Base-by-base conservation (phyloP, 2,888 invertebrate species). In the Herminia tarsipennalis region DNA sequence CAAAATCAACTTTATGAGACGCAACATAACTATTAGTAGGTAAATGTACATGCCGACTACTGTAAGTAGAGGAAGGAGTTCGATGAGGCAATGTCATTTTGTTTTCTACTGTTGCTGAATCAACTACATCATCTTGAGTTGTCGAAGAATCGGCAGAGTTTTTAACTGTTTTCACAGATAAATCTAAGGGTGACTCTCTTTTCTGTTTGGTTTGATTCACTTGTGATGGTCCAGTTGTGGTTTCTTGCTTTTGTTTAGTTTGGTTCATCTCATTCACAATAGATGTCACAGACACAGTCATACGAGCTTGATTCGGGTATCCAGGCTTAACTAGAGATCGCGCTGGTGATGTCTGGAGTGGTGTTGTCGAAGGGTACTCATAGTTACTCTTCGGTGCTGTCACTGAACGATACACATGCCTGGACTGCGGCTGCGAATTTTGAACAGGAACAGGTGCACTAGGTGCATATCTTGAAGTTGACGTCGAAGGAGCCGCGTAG, bases 91-190 rank as follows among this genome's bases (percentile, higher is more conserved):
- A 49, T 17, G 82, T 60, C 46, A 70, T 68, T 73, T 88, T 88
- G 70, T 64, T 83, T 55, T 91, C 91, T 49, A 75, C 65, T 5
- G 81, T 73, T 13, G 73, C 80, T 9, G 89, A 89, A 69, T 94
- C 94, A 8, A 89, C 73, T 2, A 89, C 81, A 40, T 94, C 94
- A 68, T 95, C 95, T 70, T 94, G 93, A 8, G 96, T 95, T 0
- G 97, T 97, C 0, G 97, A 97, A 0, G 97, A 97, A 83, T 97
- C 97, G 0, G 97, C 97, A 2, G 96, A 95, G 36, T 97, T 97
- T 76, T 96, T 94, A 0, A 97, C 95, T 1, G 97, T 97, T 81
- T 97, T 97, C 30, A 97, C 96, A 0, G 97, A 97, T 38, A 98
- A 91, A 86, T 98, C 98, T 48, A 98, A 85, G 0, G 97, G 97